Base-by-base conservation (phyloP, 1,140 invertebrate genomes). In the Schlechtendalia chinensis region DNA sequence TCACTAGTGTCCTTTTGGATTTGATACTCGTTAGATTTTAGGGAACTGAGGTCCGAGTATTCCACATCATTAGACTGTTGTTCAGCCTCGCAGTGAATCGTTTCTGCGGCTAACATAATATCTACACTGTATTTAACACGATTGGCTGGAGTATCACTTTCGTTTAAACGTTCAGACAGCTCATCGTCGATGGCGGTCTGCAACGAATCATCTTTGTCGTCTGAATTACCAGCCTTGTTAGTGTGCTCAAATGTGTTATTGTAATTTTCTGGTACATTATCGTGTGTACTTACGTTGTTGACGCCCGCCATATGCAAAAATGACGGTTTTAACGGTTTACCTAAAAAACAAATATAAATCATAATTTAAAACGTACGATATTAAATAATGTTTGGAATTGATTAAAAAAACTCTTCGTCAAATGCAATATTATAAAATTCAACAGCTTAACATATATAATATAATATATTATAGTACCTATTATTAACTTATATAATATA, bases 271-370 rank as follows among this genome's bases (percentile, higher is more conserved):
- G 75, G 39, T 79, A 32, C 75, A 61, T 79, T 63, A 77, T 77
- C 54, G 29, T 24, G 27, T 24, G 56, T 79, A 79, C 75, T 79
- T 79, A 79, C 75, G 75, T 59, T 79, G 16, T 79, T 79, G n/a
- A 79, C 75, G 24, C 75, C 75, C 75, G 75, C 75, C 75, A 79
- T 79, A 47, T 63, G 58, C 75, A 79, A 58, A 22, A 14, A 16
- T 79, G 58, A 50, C 6, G 8, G 3, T 50, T 27, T 47, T 47
- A n/a, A 77, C 16, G 69, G 69, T 54, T 72, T 29, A 54, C n/a
- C 69, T 72, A 47, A 54, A 72, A 54, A 72, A 29, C 27, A 19
- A 11, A 50, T 45, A 5, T 45, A 12, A 53, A 71, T 8, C 27
- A 69, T 1, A 67, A 22, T 67, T 67, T 14, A 45, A 45, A 67